A percentile compares a stretch with the other conserved stretches of the same genome.
Conservation (phyloP, 2,113 vertebrate genomes). For the Furnarius figulus region DNA sequence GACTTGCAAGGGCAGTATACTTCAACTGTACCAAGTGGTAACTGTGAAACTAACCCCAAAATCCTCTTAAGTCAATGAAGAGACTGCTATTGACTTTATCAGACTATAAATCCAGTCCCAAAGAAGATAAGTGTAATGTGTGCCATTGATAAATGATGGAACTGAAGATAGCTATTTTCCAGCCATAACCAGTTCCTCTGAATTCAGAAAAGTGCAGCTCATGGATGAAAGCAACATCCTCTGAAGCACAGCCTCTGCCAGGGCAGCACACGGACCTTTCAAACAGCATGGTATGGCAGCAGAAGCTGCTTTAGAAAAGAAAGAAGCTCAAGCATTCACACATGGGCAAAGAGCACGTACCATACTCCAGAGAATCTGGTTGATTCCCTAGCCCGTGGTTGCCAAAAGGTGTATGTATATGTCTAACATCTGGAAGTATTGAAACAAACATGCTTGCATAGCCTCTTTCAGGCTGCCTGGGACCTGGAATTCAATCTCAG, state of each 20-base stretch:
- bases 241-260: not conserved
- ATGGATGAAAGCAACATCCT: not conserved
- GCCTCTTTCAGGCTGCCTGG: not conserved
- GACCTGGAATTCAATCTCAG: not conserved
- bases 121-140: not conserved
- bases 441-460: not conserved
- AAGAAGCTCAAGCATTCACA: not conserved
- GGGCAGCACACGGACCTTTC: not conserved
- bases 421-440: not conserved
- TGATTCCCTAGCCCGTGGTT: not conserved
- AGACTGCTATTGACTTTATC: slow-evolving; percentile 10
- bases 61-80: slow-evolving; percentile 2
- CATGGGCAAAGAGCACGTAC: not conserved
- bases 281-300: not conserved
- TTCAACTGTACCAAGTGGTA: not conserved
- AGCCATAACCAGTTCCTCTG: not conserved
- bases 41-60: not conserved
- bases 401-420: not conserved
- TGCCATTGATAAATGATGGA: not conserved
- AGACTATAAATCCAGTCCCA: not conserved
- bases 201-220: not conserved
- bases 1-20: not conserved
- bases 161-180: not conserved
- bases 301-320: not conserved
- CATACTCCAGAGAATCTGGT: not conserved